Base-by-base conservation (phyloP, 1,140 invertebrate species). In the Drosophila jambulina region DNA sequence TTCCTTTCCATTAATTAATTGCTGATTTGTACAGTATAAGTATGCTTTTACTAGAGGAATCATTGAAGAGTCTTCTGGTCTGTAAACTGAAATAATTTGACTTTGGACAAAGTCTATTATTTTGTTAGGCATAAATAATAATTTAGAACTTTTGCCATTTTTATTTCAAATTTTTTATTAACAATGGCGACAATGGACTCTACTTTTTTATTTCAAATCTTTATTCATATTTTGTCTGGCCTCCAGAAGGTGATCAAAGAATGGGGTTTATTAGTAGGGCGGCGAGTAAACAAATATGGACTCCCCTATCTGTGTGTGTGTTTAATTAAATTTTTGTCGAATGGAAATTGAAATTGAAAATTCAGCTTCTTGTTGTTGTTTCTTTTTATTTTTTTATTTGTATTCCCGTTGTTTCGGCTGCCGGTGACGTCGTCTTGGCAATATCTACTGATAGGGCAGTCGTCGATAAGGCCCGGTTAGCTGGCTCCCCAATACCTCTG, bases 241-340 rank as follows among this genome's bases (percentile, higher is more conserved):
- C 34, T 21, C 34, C 53, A 56, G 53, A 56, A 56, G 53, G 53
- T 63, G 58, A 48, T 43, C 23, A 67, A 67, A 67, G 32, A 48
- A 43, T 38, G 7, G 42, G 13, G 13, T 62, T 61, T 67, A 32
- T 38, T 54, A 25, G 32, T 38, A 38, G 53, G 53, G 34, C 63
- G 65, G 59, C 38, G 21, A 63, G 59, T 67, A 75, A 82, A 75
- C 67, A 85, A 65, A 81, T 57, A 82, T 51, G 27, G 60, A 60
- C 34, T 13, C 32, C 32, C 53, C 72, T 86, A 86, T 82, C 82
- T 48, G 45, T 72, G 57, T 81, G 32, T 21, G 68, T 70, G 61
- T 85, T 87, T 82, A 86, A 86, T 86, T 87, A 87, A 86, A 75
- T 70, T 83, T 70, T 40, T 70, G 62, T 79, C 51, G 45, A 62